Conservation (phyloP, 2,797 vertebrate genomes). For the Philypnodon macrostomus region DNA sequence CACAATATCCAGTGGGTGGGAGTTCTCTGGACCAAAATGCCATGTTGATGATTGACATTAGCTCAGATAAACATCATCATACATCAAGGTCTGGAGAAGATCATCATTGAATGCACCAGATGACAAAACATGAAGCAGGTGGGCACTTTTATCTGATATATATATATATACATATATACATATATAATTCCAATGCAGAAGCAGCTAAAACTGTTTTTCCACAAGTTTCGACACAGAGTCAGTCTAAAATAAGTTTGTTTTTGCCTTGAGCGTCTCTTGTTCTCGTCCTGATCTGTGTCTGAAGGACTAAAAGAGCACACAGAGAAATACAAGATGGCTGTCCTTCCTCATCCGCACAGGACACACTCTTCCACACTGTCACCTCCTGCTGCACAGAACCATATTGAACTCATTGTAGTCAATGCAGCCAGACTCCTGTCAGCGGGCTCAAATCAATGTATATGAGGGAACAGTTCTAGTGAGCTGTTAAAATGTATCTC, state of each 20-base stretch:
- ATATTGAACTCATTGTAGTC: slow-evolving; percentile 30
- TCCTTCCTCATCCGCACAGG: slow-evolving; percentile 11
- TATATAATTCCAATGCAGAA: too few species aligned
- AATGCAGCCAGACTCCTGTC: slow-evolving; percentile 27
- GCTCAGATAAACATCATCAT: too few species aligned
- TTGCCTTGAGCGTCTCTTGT: slow-evolving; percentile 13
- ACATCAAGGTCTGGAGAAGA: too few species aligned
- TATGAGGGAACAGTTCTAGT: slow-evolving; percentile 32
- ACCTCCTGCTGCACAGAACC: slow-evolving; percentile 23
- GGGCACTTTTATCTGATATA: too few species aligned
- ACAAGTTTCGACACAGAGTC: background rate
- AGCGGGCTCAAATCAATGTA: slow-evolving; percentile 55
- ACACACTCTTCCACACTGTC: slow-evolving; percentile 19
- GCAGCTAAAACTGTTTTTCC: background rate
- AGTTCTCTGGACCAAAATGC: too few species aligned
- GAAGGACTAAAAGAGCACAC: slow-evolving; percentile 7
- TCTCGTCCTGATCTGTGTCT: slow-evolving; percentile 6
- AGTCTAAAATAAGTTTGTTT: slow-evolving; percentile 15
- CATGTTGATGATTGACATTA: too few species aligned
- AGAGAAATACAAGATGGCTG: slow-evolving; percentile 27
- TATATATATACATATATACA: too few species aligned
- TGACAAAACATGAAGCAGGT: too few species aligned
- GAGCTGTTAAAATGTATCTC: slow-evolving; percentile 9
- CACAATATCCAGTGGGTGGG: too few species aligned
- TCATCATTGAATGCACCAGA: too few species aligned